Conservation (phyloP, 2,113 vertebrate species). For the Rutilus rutilus region DNA sequence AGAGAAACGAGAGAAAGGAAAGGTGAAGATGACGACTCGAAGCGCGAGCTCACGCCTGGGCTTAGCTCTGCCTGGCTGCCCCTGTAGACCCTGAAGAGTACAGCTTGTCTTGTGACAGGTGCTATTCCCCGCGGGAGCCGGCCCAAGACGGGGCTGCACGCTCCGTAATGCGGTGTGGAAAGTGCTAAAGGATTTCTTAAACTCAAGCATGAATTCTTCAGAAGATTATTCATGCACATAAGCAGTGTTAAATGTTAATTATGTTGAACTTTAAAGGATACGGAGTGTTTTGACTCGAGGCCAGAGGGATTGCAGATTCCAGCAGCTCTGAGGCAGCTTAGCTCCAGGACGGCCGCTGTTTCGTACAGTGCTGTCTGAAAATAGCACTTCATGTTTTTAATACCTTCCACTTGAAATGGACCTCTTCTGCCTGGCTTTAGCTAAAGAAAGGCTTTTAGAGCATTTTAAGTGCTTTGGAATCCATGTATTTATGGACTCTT, state of each 20-base stretch:
- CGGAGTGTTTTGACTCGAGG: not conserved
- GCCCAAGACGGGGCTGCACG: not conserved
- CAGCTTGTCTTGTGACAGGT: conserved; percentile 14
- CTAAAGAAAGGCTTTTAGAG: conserved; percentile 17
- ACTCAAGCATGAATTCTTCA: not conserved
- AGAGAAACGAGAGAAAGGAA: not conserved
- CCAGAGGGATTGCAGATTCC: not conserved
- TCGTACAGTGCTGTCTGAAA: conserved; percentile 27
- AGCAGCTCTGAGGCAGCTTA: conserved; percentile 4
- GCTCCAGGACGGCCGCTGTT: not conserved
- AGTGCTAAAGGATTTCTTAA: not conserved
- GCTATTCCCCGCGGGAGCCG: not conserved
- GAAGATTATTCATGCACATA: conserved; percentile 11
- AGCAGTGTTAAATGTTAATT: conserved; percentile 23
- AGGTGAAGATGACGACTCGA: conserved; percentile 1
- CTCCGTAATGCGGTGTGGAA: not conserved
- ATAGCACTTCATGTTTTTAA: conserved; percentile 31
- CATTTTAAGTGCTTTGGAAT: conserved; percentile 29
- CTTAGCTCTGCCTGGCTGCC: conserved; percentile 2
- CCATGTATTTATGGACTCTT: not conserved
- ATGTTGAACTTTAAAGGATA: conserved; percentile 6
- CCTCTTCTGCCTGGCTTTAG: conserved; percentile 6
- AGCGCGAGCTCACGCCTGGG: not conserved
- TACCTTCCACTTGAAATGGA: conserved; percentile 26
- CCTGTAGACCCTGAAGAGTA: not conserved